Conservation (phyloP, 2,113 vertebrate genomes). For the Scalopus aquaticus region DNA sequence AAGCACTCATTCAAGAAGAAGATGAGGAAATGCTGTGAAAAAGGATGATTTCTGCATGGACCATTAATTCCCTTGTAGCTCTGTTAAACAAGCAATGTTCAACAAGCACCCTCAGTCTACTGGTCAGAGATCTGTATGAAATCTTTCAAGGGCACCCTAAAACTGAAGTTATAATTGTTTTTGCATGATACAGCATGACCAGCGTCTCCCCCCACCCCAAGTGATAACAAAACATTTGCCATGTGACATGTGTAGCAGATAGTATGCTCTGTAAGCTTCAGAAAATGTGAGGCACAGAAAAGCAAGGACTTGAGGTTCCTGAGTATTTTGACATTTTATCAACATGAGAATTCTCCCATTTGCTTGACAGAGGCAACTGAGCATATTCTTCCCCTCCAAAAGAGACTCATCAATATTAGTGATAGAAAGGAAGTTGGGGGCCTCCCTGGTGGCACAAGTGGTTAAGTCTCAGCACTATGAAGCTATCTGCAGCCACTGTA, state of each 20-base stretch:
- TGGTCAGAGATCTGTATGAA: not conserved
- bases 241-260: not conserved
- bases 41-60: not conserved
- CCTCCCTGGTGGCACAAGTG: too few species aligned
- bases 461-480: too few species aligned
- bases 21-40: not conserved
- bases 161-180: not conserved
- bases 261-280: not conserved
- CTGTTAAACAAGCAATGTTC: not conserved
- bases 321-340: constrained; percentile 14
- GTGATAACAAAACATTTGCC: not conserved
- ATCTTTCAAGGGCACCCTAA: not conserved
- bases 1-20: not conserved
- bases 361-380: not conserved
- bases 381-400: not conserved
- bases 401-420: not conserved
- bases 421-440: not conserved
- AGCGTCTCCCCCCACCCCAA: not conserved
- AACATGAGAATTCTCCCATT: not conserved
- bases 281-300: constrained; percentile 9
- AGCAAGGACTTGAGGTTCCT: not conserved
- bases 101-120: not conserved
- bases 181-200: not conserved
- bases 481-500: too few species aligned
- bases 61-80: not conserved